phyloP scores from a whole-genome alignment of 2,113 vertebrate species.

The Callionymus lyra region DNA sequence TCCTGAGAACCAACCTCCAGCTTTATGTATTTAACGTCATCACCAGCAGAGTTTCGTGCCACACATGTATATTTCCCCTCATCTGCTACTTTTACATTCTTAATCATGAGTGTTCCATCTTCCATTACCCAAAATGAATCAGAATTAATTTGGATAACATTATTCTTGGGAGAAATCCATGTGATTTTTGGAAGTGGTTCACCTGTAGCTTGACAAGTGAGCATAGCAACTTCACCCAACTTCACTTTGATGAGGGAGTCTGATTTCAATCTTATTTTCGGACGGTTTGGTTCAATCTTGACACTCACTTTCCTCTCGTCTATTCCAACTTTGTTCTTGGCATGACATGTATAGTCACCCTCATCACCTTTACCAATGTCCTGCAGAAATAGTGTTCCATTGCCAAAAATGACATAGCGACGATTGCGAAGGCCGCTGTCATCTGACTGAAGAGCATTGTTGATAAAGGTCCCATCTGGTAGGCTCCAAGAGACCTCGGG shows the following conservation, averaged over 20 bases:
- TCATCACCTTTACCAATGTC: constrained; percentile 67
- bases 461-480: constrained; percentile 70
- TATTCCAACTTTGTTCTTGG: constrained; percentile 67
- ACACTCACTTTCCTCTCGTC: constrained; percentile 67
- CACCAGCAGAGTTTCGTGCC: constrained; percentile 61
- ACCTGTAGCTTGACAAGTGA: constrained; percentile 61
- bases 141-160: constrained; percentile 50
- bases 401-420: constrained; percentile 67
- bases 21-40: constrained; percentile 59
- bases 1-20: constrained; percentile 56
- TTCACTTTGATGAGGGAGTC: constrained; percentile 36
- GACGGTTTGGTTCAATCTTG: constrained; percentile 54
- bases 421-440: constrained; percentile 57
- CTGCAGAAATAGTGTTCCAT: constrained; percentile 69
- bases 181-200: constrained; percentile 57
- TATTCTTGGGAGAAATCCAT: constrained; percentile 66
- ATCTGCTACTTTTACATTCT: constrained; percentile 49
- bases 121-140: constrained; percentile 47
- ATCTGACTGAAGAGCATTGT: constrained; percentile 67
- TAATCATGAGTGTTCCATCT: constrained; percentile 57
- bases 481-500: constrained; percentile 71
- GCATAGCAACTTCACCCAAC: constrained; percentile 45
- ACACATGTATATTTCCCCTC: constrained; percentile 69
- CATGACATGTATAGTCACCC: constrained; percentile 70
- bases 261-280: constrained; percentile 49